Evolutionary conservation across 30 jellyfish, hydroid and myxozoan species (phyloP).

Genomic region (Cassiopea andromeda): DNA sequence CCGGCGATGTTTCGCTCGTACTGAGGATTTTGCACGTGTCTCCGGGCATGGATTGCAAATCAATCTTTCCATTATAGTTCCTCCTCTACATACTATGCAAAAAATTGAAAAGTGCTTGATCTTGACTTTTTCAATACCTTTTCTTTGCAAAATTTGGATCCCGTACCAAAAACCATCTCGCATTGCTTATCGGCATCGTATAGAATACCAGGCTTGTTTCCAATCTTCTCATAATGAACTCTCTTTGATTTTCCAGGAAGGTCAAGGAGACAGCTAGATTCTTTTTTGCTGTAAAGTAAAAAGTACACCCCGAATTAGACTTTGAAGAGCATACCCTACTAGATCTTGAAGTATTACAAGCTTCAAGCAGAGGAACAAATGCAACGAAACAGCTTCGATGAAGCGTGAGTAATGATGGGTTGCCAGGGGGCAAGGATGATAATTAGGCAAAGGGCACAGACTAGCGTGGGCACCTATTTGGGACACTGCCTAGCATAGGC

Average conservation of each 20-base stretch:
- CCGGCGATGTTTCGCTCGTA: no score
- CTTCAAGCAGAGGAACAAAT: no score
- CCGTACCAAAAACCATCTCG: constrained; percentile 96
- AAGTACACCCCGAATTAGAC: not conserved
- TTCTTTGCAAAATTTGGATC: constrained; percentile 87
- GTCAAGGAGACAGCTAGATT: constrained; percentile 88
- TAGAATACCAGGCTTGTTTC: constrained; percentile 85
- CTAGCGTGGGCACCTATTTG: not conserved
- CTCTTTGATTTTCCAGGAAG: constrained; percentile 79
- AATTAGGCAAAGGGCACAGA: not conserved
- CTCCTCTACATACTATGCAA: no score
- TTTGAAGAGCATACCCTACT: no score
- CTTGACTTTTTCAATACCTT: constrained; percentile 8
- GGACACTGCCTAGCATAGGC: no score
- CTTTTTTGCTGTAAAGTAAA: constrained; percentile 69
- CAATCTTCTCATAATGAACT: constrained; percentile 90
- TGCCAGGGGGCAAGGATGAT: not conserved
- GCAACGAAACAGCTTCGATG: no score
- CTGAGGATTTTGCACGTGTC: no score
- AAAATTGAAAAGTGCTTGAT: not conserved
- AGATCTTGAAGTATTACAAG: no score
- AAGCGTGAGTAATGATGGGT: no score
- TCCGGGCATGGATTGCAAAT: no score
- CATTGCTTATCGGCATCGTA: constrained; percentile 96
- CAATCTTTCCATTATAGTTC: no score